These are phyloP conservation scores for Bibio marci DNA, from an alignment of 2,888 invertebrate species.

Conservation along the genomic window DNA sequence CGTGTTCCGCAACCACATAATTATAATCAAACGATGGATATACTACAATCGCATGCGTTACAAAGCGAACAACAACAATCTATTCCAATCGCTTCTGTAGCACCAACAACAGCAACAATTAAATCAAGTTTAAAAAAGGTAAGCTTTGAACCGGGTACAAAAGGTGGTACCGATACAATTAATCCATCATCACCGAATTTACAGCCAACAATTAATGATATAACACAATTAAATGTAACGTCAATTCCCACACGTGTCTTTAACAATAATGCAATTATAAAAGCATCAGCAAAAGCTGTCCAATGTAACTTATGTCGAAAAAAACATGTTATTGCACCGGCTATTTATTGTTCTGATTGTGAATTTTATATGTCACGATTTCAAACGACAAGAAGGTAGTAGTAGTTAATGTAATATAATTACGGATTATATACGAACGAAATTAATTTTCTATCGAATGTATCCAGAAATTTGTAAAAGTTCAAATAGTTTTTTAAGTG, in stretches of 20 bases:
- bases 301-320: constrained; percentile 79
- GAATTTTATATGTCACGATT: constrained; percentile 83
- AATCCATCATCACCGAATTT: constrained; percentile 3
- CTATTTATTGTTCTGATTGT: constrained; percentile 76
- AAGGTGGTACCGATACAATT: constrained; percentile 39
- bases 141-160: constrained; percentile 56
- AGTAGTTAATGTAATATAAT: no score
- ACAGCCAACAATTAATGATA: constrained; percentile 5
- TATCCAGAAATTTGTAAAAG: no score
- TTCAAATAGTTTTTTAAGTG: no score
- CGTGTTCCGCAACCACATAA: constrained; percentile 37
- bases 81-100: constrained; percentile 1
- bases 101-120: constrained; percentile 20
- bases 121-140: constrained; percentile 36
- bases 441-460: no score
- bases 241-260: constrained; percentile 28
- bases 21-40: constrained; percentile 17
- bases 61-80: constrained; percentile 16
- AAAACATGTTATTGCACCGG: constrained; percentile 58
- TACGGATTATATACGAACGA: no score
- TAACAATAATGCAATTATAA: constrained; percentile 28
- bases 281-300: constrained; percentile 37
- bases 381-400: constrained; percentile 40
- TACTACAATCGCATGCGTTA: constrained; percentile 25
- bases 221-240: constrained; percentile 19